phyloP scores from a whole-genome alignment of 2,797 vertebrate species.

The Salarias fasciatus region DNA sequence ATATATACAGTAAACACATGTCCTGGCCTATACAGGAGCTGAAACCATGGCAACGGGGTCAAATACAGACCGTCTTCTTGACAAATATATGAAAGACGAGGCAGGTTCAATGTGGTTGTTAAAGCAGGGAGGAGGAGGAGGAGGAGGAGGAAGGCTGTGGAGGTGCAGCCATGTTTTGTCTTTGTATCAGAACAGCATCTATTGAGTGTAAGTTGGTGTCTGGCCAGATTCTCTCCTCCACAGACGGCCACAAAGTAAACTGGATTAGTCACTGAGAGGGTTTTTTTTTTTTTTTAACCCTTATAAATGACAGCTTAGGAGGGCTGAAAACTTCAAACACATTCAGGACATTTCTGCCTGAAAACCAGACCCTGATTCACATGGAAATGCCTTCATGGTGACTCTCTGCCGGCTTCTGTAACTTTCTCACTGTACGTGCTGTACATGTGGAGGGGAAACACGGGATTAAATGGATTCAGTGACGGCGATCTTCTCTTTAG shows the following conservation, averaged over 20 bases:
- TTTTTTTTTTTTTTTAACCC: constrained; percentile 36
- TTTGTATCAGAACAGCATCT: constrained; percentile 65
- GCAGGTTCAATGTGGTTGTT: constrained; percentile 63
- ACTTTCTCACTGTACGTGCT: constrained; percentile 71
- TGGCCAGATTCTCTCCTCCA: constrained; percentile 76
- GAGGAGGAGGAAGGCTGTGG: constrained; percentile 51
- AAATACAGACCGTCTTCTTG: constrained; percentile 70
- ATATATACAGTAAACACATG: constrained; percentile 74
- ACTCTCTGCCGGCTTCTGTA: constrained; percentile 47
- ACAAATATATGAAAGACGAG: constrained; percentile 76
- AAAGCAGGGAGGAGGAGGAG: constrained; percentile 52
- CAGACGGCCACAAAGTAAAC: constrained; percentile 76
- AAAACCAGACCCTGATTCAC: constrained; percentile 62
- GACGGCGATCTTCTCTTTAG: constrained; percentile 24
- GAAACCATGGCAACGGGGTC: constrained; percentile 77
- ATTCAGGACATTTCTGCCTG: constrained; percentile 57
- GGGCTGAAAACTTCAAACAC: constrained; percentile 64
- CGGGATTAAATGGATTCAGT: constrained; percentile 28
- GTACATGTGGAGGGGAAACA: constrained; percentile 48
- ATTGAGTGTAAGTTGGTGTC: constrained; percentile 78
- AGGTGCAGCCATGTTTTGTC: constrained; percentile 54
- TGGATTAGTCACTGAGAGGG: constrained; percentile 72
- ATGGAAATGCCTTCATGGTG: constrained; percentile 70
- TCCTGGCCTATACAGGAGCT: constrained; percentile 41
- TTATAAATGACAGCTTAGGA: constrained; percentile 60